Percentiles rank a stretch among this genome's conserved stretches.
Conservation (phyloP, 2,113 vertebrate species). For the Chionodraco myersi region DNA sequence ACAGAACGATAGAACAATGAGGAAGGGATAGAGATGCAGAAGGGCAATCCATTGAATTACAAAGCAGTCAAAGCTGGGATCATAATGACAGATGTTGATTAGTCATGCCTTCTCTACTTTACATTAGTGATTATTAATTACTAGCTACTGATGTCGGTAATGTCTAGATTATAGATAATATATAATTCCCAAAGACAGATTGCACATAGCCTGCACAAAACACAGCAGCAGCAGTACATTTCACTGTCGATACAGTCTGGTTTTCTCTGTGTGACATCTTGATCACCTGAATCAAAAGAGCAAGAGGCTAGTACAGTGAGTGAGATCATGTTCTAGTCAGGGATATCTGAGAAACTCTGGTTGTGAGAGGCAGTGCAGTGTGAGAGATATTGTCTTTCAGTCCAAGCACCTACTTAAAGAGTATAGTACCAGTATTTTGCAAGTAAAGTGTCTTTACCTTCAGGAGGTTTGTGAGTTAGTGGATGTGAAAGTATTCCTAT, state of each 20-base stretch:
- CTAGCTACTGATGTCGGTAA: slow-evolving; percentile 78
- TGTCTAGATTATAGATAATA: slow-evolving; percentile 80
- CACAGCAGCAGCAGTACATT: slow-evolving; percentile 74
- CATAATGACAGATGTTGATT: slow-evolving; percentile 77
- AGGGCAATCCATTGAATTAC: slow-evolving; percentile 62
- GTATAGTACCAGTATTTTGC: slow-evolving; percentile 79
- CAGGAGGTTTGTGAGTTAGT: slow-evolving; percentile 76
- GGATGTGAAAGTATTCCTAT: slow-evolving; percentile 24
- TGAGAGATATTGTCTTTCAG: slow-evolving; percentile 77
- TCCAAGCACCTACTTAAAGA: slow-evolving; percentile 76
- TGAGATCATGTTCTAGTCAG: slow-evolving; percentile 38
- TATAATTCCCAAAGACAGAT: slow-evolving; percentile 76
- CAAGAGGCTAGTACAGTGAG: slow-evolving; percentile 51
- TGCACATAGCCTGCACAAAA: slow-evolving; percentile 78
- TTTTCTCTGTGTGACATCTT: slow-evolving; percentile 68
- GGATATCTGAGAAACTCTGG: slow-evolving; percentile 56
- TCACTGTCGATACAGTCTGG: slow-evolving; percentile 65
- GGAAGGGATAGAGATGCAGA: slow-evolving; percentile 52
- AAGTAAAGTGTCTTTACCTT: slow-evolving; percentile 47
- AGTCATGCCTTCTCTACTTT: slow-evolving; percentile 84
- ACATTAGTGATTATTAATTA: slow-evolving; percentile 78
- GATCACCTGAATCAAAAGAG: slow-evolving; percentile 56
- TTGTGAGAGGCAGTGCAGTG: slow-evolving; percentile 83
- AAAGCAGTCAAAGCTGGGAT: slow-evolving; percentile 69
- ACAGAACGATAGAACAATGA: slow-evolving; percentile 32